Evolutionary conservation across 2,113 vertebrate genomes (phyloP), one percentile per base, ranked within the genome.

Genomic region (Gobio gobio): DNA sequence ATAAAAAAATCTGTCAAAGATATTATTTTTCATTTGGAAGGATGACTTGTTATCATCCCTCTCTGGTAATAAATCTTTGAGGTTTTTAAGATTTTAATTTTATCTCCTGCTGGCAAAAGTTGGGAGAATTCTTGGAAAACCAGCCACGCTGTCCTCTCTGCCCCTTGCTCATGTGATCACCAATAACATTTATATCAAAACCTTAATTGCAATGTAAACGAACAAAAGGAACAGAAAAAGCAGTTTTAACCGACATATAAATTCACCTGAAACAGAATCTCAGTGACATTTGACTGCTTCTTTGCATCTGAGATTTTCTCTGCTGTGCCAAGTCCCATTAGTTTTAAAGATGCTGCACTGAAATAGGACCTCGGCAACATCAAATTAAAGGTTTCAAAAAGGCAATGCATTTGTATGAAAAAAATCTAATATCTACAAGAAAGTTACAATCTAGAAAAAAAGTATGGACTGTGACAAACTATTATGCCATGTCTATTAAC

Each of bases 241-340:
- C 6, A 0, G 2, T 22, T 68, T 68, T 68, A 68, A 68, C 18
- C 4, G 10, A 20, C 16, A 64, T 7, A 64, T 29, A 79, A 73
- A 77, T 66, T 58, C 66, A 0, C 61, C 33, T 68, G 79, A 47
- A 82, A 86, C 1, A 22, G 47, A 76, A 86, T 61, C 66, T 78
- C 56, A 73, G 78, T 20, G 77, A 43, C 66, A 81, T 51, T 24
- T 64, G 13, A 68, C 14, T 26, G n/a, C 78, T 82, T 73, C n/a
- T 45, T 24, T 47, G 54, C n/a, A 66, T 66, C 70, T 54, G 26
- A 33, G 26, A 10, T 10, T 68, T 77, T 16, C 58, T 83, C 18
- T 29, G 26, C 26, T 43, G 24, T 56, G 73, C 61, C 61, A 83
- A 68, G 45, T 33, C 16, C 24, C 63, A 51, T 22, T 78, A 29